Percentiles rank a stretch among this genome's conserved stretches.
These are phyloP conservation scores for Plodia interpunctella DNA, from an alignment of 1,140 invertebrate genomes.

Conservation along the genomic window DNA sequence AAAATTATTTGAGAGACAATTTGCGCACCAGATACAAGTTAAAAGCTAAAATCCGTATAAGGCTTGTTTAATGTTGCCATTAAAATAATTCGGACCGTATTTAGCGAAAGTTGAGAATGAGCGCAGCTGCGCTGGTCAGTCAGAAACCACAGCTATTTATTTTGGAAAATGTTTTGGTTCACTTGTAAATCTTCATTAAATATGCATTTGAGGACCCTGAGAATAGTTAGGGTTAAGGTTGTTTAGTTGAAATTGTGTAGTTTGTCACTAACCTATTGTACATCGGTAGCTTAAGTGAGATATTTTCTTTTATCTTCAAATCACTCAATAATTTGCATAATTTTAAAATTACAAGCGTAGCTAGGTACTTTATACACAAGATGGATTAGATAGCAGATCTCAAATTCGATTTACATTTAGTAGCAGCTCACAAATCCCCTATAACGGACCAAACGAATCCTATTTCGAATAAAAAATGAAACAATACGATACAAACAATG, in stretches of 20 bases:
- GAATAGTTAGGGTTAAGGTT: neutral
- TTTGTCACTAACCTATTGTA: too few species aligned
- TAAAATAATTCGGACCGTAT: neutral
- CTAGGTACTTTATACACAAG: too few species aligned
- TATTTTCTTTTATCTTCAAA: too few species aligned
- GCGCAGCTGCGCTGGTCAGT: constrained; percentile 4
- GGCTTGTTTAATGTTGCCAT: constrained; percentile 8
- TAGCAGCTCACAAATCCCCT: too few species aligned
- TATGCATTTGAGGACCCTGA: constrained; percentile 3
- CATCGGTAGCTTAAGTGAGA: too few species aligned
- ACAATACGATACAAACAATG: constrained; percentile 27
- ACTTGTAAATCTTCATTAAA: constrained; percentile 12
- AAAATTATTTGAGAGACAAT: neutral
- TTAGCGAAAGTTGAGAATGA: neutral
- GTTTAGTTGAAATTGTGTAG: neutral
- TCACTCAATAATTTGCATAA: too few species aligned
- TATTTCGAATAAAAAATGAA: constrained; percentile 13
- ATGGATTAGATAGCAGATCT: too few species aligned
- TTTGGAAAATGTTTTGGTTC: neutral
- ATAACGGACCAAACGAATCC: neutral
- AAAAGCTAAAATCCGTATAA: neutral
- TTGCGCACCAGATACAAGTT: neutral
- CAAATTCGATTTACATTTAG: too few species aligned
- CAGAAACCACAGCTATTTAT: neutral
- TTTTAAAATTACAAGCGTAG: too few species aligned